Conservation (phyloP, 1,140 invertebrate species). For the Drosophila guanche region DNA sequence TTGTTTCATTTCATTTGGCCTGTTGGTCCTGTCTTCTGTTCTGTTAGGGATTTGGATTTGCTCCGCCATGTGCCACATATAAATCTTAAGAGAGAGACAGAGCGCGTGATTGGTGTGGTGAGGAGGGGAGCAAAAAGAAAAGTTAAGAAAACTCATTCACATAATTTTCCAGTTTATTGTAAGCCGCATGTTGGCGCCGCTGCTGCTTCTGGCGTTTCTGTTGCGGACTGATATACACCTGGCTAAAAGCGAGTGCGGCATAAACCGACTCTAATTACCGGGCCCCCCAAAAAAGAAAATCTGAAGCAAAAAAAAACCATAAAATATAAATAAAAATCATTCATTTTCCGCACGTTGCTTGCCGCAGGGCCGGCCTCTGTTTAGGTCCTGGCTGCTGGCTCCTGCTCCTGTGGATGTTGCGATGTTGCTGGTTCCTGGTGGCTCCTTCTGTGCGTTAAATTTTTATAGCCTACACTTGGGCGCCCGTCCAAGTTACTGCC, state of each 20-base stretch:
- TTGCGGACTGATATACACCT: conserved; percentile 66
- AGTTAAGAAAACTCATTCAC: conserved; percentile 81
- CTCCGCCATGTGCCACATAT: conserved; percentile 75
- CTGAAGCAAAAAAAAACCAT: conserved; percentile 52
- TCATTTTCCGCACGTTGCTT: conserved; percentile 62
- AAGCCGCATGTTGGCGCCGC: conserved; percentile 32
- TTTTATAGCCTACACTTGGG: conserved; percentile 81
- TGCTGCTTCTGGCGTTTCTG: conserved; percentile 26
- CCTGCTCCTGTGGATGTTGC: conserved; percentile 4
- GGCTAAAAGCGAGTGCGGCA: conserved; percentile 50
- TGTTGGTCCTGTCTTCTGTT: conserved; percentile 45
- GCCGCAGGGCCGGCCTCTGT: conserved; percentile 29
- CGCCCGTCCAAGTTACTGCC: conserved; percentile 75
- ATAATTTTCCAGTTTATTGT: conserved; percentile 81
- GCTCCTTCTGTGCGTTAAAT: conserved; percentile 73
- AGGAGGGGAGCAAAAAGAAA: conserved; percentile 38
- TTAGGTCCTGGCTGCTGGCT: conserved; percentile 5
- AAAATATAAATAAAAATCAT: conserved; percentile 83
- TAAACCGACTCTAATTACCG: conserved; percentile 79
- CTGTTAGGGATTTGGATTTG: conserved; percentile 40
- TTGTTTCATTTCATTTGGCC: conserved; percentile 71
- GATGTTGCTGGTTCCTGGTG: conserved; percentile 18
- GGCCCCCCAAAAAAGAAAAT: conserved; percentile 4
- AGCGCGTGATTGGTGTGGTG: background rate
- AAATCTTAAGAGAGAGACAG: conserved; percentile 60